Evolutionary conservation across 2,888 invertebrate species (phyloP).

Genomic region (Rhagonycha lutea): DNA sequence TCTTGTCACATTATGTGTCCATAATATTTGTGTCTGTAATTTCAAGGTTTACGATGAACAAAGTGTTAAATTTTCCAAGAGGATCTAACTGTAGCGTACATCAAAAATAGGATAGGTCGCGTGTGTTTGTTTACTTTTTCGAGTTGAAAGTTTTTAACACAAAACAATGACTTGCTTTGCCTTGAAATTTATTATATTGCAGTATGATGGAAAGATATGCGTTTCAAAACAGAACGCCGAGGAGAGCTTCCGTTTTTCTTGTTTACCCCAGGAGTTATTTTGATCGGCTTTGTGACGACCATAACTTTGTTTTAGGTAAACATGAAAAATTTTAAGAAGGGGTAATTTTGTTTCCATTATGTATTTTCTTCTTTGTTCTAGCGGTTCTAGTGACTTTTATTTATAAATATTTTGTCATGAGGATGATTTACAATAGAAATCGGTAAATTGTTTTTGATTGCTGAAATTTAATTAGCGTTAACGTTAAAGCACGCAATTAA

Average conservation of each 20-base stretch:
- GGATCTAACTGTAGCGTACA: neutral
- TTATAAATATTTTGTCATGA: neutral
- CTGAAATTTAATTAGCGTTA: neutral
- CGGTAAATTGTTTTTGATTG: neutral
- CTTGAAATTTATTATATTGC: neutral
- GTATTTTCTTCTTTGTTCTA: neutral
- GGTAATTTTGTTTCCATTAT: neutral
- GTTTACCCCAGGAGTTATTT: neutral
- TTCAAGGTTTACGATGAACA: neutral
- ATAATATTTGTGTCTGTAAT: neutral
- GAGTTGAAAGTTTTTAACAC: neutral
- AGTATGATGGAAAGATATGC: neutral
- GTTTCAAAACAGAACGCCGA: neutral
- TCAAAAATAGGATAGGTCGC: neutral
- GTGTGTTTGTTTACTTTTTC: neutral
- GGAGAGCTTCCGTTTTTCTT: neutral
- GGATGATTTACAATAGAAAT: neutral
- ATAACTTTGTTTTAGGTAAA: neutral
- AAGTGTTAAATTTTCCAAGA: neutral
- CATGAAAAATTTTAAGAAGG: neutral
- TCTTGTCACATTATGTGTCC: neutral
- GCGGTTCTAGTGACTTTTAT: neutral
- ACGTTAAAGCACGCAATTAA: constrained; percentile 2
- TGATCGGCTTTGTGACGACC: neutral
- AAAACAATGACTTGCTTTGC: neutral